Evolutionary conservation across 2,797 vertebrate species (phyloP).

Genomic region (Rhabdomys pumilio): DNA sequence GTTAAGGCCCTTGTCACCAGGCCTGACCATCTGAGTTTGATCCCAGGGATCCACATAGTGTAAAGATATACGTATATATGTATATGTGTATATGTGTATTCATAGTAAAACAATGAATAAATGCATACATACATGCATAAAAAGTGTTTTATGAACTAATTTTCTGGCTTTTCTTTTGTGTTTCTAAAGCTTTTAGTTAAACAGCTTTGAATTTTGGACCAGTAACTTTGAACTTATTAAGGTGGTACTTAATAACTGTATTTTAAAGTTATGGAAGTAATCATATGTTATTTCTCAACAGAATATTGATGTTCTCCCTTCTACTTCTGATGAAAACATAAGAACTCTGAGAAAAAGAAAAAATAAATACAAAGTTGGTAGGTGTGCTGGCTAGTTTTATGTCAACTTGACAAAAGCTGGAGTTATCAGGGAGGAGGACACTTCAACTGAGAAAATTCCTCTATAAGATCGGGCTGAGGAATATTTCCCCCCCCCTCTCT

Average conservation of each 20-base stretch:
- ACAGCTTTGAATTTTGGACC: conserved; percentile 44
- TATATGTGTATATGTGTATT: neutral
- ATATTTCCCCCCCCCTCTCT: too few species aligned
- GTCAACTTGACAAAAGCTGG: neutral
- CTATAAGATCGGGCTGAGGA: neutral
- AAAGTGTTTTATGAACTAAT: neutral
- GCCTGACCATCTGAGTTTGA: neutral
- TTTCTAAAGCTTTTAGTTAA: conserved; percentile 9
- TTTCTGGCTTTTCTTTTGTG: conserved; percentile 28
- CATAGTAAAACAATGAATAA: neutral
- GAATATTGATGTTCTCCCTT: neutral
- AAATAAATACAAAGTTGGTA: neutral
- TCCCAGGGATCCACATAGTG: neutral
- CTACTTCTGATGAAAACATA: neutral
- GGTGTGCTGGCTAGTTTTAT: neutral
- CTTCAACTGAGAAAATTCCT: neutral
- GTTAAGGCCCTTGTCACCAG: neutral
- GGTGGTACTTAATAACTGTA: neutral
- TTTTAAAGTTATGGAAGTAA: conserved; percentile 26
- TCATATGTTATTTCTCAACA: conserved; percentile 43
- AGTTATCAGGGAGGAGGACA: neutral
- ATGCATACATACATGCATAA: neutral
- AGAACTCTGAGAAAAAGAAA: neutral
- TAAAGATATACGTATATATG: too few species aligned
- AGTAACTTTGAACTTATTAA: conserved; percentile 31